Evolutionary conservation across 2,797 vertebrate species (phyloP).

Genomic region (Thripadectes ignobilis): DNA sequence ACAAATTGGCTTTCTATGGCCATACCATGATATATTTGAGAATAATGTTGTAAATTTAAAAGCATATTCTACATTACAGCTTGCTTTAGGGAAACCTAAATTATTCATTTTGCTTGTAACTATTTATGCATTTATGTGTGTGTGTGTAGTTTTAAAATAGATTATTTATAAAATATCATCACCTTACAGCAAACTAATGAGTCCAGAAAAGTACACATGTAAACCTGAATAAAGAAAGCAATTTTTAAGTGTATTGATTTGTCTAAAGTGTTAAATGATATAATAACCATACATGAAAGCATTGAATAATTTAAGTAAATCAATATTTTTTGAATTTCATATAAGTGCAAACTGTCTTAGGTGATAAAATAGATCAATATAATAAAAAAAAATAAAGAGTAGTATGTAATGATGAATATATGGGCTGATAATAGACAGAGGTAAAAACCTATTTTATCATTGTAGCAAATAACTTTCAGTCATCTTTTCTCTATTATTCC

Average conservation of each 20-base stretch:
- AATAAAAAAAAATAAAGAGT: slow-evolving; percentile 63
- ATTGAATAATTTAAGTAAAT: slow-evolving; percentile 83
- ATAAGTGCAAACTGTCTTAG: slow-evolving; percentile 71
- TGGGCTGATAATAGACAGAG: slow-evolving; percentile 66
- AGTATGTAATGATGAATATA: slow-evolving; percentile 74
- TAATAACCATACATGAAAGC: slow-evolving; percentile 75
- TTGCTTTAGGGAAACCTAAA: slow-evolving; percentile 35
- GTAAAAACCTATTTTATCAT: slow-evolving; percentile 67
- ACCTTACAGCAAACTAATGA: slow-evolving; percentile 56
- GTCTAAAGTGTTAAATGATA: slow-evolving; percentile 79
- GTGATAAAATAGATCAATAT: slow-evolving; percentile 76
- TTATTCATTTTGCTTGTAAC: slow-evolving; percentile 54
- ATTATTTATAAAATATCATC: slow-evolving; percentile 54
- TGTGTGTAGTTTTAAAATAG: slow-evolving; percentile 17
- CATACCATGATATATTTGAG: background rate
- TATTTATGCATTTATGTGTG: background rate
- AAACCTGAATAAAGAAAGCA: slow-evolving; percentile 59
- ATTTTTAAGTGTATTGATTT: slow-evolving; percentile 78
- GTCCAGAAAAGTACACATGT: slow-evolving; percentile 48
- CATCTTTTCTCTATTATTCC: slow-evolving; percentile 61
- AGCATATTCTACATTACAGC: background rate
- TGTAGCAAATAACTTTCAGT: slow-evolving; percentile 70
- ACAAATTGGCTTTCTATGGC: background rate
- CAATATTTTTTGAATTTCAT: slow-evolving; percentile 77
- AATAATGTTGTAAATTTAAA: slow-evolving; percentile 27